Evolutionary conservation across 2,888 invertebrate species (phyloP), one percentile per base, ranked within the genome.

Genomic region (Drosophila tripunctata): DNA sequence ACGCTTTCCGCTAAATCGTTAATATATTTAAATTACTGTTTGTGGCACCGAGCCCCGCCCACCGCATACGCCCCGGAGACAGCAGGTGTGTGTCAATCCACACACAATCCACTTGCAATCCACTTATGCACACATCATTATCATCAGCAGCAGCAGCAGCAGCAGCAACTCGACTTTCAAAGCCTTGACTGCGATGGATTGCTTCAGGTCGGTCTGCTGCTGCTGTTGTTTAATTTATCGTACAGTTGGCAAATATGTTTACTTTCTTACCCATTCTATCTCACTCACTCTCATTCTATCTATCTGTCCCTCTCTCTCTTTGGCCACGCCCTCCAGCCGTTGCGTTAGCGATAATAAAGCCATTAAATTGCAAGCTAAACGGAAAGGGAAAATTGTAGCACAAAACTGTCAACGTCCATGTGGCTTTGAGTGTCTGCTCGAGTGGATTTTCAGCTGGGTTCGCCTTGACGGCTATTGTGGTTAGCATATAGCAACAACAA

Each of bases 121-220:
- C 52, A 68, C 75, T 78, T 81, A 68, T 77, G 75, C 75, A 78
- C 81, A 84, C 75, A 81, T 80, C 86, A 86, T 79, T 86, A 83
- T 79, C 69, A 75, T 60, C 69, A 64, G 69, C 83, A 24, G 24
- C 24, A 24, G 24, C 24, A 24, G 8, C 24, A 24, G 24, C 69
- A 72, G 57, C 69, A 63, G 69, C 83, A 21, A 38, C 22, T 30
- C 24, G 15, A 38, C 41, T 41, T 41, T 15, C 10, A 4, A 17
- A 24, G 15, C 14, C 27, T 27, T 27, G 43, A 17, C 27, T 50
- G 19, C 51, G 45, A 30, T 36, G 48, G 43, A 64, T 52, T 40
- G 45, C 31, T 27, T 27, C 27, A 27, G 27, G 27, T 27, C 27
- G 27, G 38, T 54, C 60, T 50, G 47, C 21, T 33, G 8, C 14